These are phyloP conservation scores for Ictidomys tridecemlineatus DNA, from an alignment of 2,113 vertebrate species.

Conservation along the genomic window DNA sequence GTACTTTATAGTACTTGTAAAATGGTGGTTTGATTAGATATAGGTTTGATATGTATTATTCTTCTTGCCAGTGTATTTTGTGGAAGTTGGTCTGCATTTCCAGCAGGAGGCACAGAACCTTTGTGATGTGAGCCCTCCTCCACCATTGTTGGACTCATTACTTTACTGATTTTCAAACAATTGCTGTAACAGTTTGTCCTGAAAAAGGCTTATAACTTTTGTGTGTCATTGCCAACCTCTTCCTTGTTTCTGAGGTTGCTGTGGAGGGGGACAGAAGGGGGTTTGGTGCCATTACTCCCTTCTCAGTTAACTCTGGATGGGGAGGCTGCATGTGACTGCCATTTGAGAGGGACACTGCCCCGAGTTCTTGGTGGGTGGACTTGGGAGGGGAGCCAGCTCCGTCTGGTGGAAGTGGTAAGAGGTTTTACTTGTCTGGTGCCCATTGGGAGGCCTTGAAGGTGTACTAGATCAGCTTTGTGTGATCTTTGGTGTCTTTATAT, in stretches of 20 bases:
- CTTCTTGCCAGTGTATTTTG: not conserved
- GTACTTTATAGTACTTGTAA: not conserved
- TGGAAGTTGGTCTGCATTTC: not conserved
- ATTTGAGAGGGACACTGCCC: not conserved
- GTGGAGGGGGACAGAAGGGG: not conserved
- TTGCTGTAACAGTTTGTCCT: not conserved
- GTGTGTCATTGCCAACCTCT: not conserved
- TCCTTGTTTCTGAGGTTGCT: not conserved
- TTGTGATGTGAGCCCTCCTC: not conserved
- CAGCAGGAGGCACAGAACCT: not conserved
- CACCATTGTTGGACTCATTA: not conserved
- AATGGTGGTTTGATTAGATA: not conserved
- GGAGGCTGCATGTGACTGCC: not conserved
- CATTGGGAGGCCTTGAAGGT: not conserved
- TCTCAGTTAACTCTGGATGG: not conserved
- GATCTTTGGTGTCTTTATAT: not conserved
- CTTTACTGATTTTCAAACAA: constrained; percentile 41
- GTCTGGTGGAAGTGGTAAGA: not conserved
- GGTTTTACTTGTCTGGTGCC: not conserved
- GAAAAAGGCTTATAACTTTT: not conserved
- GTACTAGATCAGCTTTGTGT: constrained; percentile 30
- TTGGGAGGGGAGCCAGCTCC: not conserved
- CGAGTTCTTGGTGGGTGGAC: not conserved
- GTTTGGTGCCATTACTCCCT: not conserved
- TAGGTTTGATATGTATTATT: not conserved